Evolutionary conservation across 2,797 vertebrate species (phyloP), one percentile per base, ranked within the genome.

Genomic region (Enteromius argenteus): DNA sequence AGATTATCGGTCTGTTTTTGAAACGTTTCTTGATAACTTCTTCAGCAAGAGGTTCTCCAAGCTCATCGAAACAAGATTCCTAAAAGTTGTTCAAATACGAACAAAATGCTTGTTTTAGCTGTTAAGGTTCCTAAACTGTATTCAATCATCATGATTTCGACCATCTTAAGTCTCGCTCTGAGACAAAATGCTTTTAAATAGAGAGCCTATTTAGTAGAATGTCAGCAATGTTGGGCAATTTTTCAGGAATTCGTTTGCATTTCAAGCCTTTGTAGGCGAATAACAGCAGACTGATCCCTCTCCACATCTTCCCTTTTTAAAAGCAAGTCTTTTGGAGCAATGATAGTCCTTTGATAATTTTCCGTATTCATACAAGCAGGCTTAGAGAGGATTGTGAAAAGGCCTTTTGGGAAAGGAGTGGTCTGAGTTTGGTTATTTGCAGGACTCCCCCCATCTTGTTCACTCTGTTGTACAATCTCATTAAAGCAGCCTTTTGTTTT

Each of bases 401-500:
- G 94, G 94, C 92, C 94, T 94, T 94, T 95, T 94, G 92, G 95
- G 93, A 92, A 93, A 93, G 91, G 90, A 93, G 90, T 53, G 53
- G 93, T 91, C 93, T 73, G 71, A 84, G 85, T 83, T 87, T 92
- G 91, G 93, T 92, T 93, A 92, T 95, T 93, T 93, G 92, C 83
- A 84, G 92, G 64, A 86, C 86, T 86, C 84, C 73, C 53, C 85
- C 76, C 91, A 81, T 92, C 89, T 88, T 90, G 88, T 90, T 89
- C 89, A 66, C 93, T 93, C 93, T 93, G 93, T 95, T 95, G 94
- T 95, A 95, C 95, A 96, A 95, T 95, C 95, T 95, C 94, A 94
- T 95, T 95, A 95, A 95, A 96, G 93, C 92, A 91, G 85, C 90
- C 92, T 93, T 96, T 96, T 95, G 95, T 96, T 95, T 96, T 94